Percentiles rank a stretch among this genome's conserved stretches.
phyloP scores from a whole-genome alignment of 53 echinoderm and acorn worm genomes.

The Glandiceps talaboti region DNA sequence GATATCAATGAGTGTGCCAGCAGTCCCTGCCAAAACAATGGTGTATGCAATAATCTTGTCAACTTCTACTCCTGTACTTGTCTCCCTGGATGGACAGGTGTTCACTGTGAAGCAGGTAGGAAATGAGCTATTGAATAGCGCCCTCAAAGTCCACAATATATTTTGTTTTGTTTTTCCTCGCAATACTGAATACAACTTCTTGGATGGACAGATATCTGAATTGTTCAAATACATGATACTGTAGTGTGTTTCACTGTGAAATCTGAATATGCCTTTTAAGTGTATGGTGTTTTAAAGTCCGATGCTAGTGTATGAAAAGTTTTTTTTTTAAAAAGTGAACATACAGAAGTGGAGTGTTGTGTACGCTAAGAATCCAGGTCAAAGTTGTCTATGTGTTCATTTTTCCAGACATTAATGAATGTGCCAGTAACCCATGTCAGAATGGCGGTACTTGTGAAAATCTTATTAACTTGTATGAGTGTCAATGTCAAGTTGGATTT shows the following conservation, averaged over 20 bases:
- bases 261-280: too few relatives aligned
- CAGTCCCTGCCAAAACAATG: neutral
- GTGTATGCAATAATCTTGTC: conserved; percentile 21
- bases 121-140: neutral
- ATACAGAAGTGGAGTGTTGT: too few relatives aligned
- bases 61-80: conserved; percentile 22
- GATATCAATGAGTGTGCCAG: neutral
- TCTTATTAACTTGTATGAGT: neutral
- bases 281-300: neutral
- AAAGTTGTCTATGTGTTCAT: too few relatives aligned
- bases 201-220: too few relatives aligned
- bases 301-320: neutral
- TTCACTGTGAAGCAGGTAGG: conserved; percentile 4
- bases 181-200: too few relatives aligned
- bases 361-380: too few relatives aligned
- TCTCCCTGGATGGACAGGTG: conserved; percentile 5
- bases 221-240: too few relatives aligned
- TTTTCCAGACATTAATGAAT: conserved; percentile 5
- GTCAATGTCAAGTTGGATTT: neutral
- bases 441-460: neutral
- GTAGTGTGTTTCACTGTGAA: too few relatives aligned
- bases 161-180: neutral
- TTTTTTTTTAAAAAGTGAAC: too few relatives aligned
- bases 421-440: conserved; percentile 5
- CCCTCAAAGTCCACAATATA: neutral